Base-by-base conservation (phyloP, 37 sponge, comb jelly and placozoan species). In the Hexactinellida sp. region DNA sequence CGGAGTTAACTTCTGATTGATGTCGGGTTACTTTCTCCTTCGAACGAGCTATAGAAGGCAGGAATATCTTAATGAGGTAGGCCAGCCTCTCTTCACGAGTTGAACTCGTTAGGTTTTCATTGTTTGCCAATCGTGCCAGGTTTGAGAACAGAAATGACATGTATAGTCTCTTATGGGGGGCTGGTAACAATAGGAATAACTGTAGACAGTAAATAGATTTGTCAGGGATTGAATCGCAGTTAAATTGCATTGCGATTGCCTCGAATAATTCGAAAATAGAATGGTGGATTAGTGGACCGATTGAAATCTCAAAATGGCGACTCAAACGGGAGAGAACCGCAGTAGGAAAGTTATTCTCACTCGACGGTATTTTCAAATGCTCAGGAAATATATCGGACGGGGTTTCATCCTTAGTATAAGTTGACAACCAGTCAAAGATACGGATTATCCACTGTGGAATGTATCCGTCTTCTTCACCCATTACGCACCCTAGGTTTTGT, bases 371-470 rank as follows among this genome's bases (percentile, higher is more conserved):
- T 23, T 63, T 63, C 28, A 63, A 63, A 7, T 63, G 21, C 5
- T 63, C 76, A 3, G 30, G 3, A 23, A 21, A 7, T 63, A 63
- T n/a, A 7, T 63, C 76, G 3, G 76, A 25, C 13, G 13, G 30
- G 32, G 3, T 63, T 3, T 63, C 30, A 25, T 1, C 21, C 13
- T 63, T 63, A 23, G 3, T 63, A n/a, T 63, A 63, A 23, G 32
- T 32, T 28, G 76, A 23, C 34, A 63, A 23, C 76, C 76, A 63
- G 34, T 63, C 76, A n/a, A 63, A 63, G 25, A 63, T 63, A 32
- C 76, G 76, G 34, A 63, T 63, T 63, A 63, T 63, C 76, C 76
- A 63, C 76, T 63, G 76, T 32, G 76, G 76, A 63, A 63, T 63
- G 76, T 63, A 63, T 23, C 76, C 76, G 3, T 63, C 76, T 63